Conservation (phyloP, 1,140 invertebrate genomes). For the Stegodyphus mimosarum region DNA sequence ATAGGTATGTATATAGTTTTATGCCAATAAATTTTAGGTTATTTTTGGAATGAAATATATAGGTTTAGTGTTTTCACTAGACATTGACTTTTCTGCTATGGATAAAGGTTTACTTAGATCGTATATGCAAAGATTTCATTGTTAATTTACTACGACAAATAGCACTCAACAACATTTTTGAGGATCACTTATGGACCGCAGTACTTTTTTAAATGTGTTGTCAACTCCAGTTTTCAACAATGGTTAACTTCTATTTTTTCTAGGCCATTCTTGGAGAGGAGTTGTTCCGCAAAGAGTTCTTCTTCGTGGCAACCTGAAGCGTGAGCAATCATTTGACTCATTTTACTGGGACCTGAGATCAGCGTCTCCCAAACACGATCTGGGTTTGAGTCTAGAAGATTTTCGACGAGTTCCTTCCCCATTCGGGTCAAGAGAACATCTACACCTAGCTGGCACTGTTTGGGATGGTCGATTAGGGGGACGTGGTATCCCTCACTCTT, state of each 20-base stretch:
- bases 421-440: constrained; percentile 62
- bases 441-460: constrained; percentile 55
- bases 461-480: constrained; percentile 53
- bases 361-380: constrained; percentile 38
- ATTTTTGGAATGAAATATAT: too few relatives aligned
- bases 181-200: too few relatives aligned
- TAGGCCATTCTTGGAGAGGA: constrained; percentile 58
- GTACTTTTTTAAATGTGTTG: too few relatives aligned
- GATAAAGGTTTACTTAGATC: too few relatives aligned
- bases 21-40: too few relatives aligned
- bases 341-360: constrained; percentile 64
- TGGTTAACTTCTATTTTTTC: background rate
- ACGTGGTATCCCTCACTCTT: background rate
- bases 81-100: too few relatives aligned
- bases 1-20: too few relatives aligned
- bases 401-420: constrained; percentile 58
- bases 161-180: too few relatives aligned
- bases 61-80: too few relatives aligned
- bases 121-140: too few relatives aligned
- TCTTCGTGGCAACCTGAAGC: constrained; percentile 62
- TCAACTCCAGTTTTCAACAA: too few relatives aligned
- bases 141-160: too few relatives aligned
- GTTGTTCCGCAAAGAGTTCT: constrained; percentile 61
- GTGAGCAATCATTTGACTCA: constrained; percentile 65
- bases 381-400: constrained; percentile 55